Percentiles rank a stretch among this genome's conserved stretches.
Conservation (phyloP, 2,113 vertebrate species). For the Gulo gulo region DNA sequence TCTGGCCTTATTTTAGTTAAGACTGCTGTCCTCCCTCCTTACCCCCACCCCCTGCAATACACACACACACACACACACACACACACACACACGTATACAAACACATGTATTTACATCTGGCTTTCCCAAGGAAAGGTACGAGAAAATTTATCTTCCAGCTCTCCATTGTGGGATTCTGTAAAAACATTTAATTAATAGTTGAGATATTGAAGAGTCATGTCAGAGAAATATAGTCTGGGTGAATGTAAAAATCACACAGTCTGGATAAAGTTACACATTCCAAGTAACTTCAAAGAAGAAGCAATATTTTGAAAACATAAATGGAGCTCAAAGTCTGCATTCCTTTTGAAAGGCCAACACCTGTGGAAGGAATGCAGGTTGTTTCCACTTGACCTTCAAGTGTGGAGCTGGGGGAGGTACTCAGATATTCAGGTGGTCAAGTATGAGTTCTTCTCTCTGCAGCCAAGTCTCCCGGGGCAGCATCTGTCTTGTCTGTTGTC, state of each 20-base stretch:
- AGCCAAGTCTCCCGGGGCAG: background rate
- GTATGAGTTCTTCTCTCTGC: background rate
- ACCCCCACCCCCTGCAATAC: accelerated
- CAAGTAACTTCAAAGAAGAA: slow-evolving; percentile 70
- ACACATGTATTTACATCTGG: background rate
- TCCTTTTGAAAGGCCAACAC: slow-evolving; percentile 73
- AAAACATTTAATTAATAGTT: slow-evolving; percentile 3
- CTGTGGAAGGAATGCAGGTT: slow-evolving; percentile 70
- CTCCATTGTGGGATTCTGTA: slow-evolving; percentile 7
- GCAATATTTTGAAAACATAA: slow-evolving; percentile 76
- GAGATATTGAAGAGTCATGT: slow-evolving; percentile 34
- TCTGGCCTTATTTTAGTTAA: background rate
- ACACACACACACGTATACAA: background rate
- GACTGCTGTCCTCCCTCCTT: background rate
- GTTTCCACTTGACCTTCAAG: slow-evolving; percentile 70
- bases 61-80: background rate
- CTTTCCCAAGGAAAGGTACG: background rate
- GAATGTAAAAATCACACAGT: slow-evolving; percentile 34
- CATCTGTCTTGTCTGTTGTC: slow-evolving; percentile 23
- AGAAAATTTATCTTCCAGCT: background rate
- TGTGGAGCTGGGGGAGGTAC: background rate
- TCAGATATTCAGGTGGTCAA: background rate
- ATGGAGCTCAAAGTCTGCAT: slow-evolving; percentile 75
- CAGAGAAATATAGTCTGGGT: background rate
- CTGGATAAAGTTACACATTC: slow-evolving; percentile 72